phyloP scores from a whole-genome alignment of 30 jellyfish, hydroid and myxozoan species.

The Catostylus mosaicus region DNA sequence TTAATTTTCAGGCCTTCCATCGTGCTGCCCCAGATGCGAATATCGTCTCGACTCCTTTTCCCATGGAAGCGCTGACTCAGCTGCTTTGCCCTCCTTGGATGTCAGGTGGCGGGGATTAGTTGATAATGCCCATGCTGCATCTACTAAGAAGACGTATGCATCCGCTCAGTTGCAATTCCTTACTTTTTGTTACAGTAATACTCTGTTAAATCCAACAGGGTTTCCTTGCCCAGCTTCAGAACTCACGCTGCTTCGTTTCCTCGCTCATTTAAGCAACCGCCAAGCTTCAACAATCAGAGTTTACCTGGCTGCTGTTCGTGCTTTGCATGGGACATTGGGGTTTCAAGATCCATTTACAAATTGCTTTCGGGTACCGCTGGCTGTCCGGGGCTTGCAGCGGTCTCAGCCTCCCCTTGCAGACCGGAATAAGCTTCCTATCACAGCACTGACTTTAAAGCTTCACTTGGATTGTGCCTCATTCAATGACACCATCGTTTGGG shows the following conservation, averaged over 20 bases:
- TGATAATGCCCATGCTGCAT: neutral
- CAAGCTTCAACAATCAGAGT: slow-evolving; percentile 14
- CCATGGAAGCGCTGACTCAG: neutral
- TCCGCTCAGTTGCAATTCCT: slow-evolving; percentile 15
- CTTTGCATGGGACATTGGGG: slow-evolving; percentile 2
- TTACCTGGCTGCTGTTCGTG: slow-evolving; percentile 27
- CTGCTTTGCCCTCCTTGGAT: slow-evolving; percentile 19
- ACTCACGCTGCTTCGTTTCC: slow-evolving; percentile 6
- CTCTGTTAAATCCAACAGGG: neutral
- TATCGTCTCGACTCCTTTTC: neutral
- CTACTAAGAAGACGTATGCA: too few relatives aligned
- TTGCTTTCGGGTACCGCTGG: slow-evolving; percentile 16
- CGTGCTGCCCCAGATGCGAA: slow-evolving; percentile 4
- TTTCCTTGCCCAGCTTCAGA: slow-evolving; percentile 43
- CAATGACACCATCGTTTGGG: neutral
- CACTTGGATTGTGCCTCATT: neutral
- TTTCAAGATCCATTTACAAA: slow-evolving; percentile 13
- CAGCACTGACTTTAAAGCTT: neutral
- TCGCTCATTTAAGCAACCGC: neutral
- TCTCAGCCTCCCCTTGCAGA: neutral
- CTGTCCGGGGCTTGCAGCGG: slow-evolving; percentile 18
- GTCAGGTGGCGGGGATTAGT: slow-evolving; percentile 6
- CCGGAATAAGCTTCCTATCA: neutral
- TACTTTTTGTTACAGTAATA: neutral
- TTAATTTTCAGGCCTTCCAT: neutral